Evolutionary conservation across 2,888 invertebrate genomes (phyloP).

Genomic region (Apocheima hispidaria): DNA sequence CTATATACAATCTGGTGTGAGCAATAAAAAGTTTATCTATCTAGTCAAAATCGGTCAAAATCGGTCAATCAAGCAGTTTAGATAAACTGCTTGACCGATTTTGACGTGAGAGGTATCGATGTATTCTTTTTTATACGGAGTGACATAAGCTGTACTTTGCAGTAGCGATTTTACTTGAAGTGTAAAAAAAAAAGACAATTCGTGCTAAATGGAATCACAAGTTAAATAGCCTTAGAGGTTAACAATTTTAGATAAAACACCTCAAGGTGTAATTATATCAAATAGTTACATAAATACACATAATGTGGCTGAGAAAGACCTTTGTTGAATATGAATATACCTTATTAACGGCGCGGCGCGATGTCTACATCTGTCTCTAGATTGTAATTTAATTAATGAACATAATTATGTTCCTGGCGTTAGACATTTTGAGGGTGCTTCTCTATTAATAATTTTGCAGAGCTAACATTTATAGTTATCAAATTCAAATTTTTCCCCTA

Average conservation of each 20-base stretch:
- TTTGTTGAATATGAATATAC: constrained; percentile 35
- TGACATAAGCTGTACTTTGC: neutral
- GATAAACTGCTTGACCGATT: no score
- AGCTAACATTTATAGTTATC: no score
- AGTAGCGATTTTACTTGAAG: no score
- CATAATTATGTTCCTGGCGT: constrained; percentile 5
- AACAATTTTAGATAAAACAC: neutral
- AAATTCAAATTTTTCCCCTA: no score
- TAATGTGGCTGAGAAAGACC: constrained; percentile 28
- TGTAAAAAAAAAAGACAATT: no score
- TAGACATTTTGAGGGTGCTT: neutral
- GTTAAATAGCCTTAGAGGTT: neutral
- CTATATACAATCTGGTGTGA: no score
- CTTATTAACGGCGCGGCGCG: constrained; percentile 21
- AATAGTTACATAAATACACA: neutral
- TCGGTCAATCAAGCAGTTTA: no score
- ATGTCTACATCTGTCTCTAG: constrained; percentile 7
- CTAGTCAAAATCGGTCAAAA: no score
- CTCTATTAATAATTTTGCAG: neutral
- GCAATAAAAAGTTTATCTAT: no score
- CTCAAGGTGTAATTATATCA: neutral
- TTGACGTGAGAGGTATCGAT: no score
- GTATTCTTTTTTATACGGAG: no score
- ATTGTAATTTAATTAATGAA: constrained; percentile 33
- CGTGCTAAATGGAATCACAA: no score